Evolutionary conservation across 2,113 vertebrate species (phyloP), one percentile per base, ranked within the genome.

Genomic region (Polypterus bichir): DNA sequence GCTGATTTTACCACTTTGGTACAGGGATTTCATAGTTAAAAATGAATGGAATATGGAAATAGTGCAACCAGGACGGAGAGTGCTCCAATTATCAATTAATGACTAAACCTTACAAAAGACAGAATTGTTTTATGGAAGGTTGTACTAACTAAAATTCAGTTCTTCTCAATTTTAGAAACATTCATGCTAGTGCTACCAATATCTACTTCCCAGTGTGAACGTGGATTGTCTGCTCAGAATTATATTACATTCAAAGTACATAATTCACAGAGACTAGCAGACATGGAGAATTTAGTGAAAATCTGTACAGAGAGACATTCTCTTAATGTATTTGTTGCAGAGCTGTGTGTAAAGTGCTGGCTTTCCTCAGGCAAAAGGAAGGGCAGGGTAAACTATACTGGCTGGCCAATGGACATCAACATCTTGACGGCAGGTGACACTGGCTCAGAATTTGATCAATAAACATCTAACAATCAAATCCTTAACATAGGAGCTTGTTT

Each of bases 191-290:
- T 57, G 54, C 62, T 63, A 44, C 62, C 27, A 0, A 48, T 57
- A 63, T 63, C 54, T 55, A 47, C 54, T 27, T 51, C 53, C 54
- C 53, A 54, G 9, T 51, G 46, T 7, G 55, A 57, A 27, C 1
- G 47, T 47, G 54, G 62, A 64, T 64, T 64, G 27, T 64, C 55
- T 45, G 56, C 62, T 11, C 54, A 64, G 9, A 64, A 64, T 44
- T 7, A 56, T 44, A 58, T 64, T 27, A 48, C 48, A 47, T 63
- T 55, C 51, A 56, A 47, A 62, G 60, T 62, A 49, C 45, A 46
- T 10, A 54, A 46, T 7, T 62, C 45, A 6, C 46, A 47, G 5
- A 45, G 27, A 54, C 44, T 62, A 4, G 44, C 11, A 54, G 48
- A 9, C 4, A 27, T 49, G n/a, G 62, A 57, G 45, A 47, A 57